Evolutionary conservation across 1,140 invertebrate genomes (phyloP), one percentile per base, ranked within the genome.

Genomic region (Cryptotermes secundus): DNA sequence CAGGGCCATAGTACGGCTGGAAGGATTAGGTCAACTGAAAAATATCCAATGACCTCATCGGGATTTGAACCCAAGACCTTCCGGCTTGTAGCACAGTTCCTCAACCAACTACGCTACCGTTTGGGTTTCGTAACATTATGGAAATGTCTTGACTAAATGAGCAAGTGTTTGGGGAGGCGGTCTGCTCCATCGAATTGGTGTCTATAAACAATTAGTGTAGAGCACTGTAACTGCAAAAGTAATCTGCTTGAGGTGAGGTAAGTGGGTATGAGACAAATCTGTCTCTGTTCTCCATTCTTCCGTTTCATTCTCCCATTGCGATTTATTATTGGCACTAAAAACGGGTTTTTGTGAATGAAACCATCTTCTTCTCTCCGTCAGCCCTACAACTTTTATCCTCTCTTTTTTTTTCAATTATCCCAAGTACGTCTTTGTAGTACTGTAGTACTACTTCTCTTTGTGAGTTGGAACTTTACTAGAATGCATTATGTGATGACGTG

Each of bases 251-350:
- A n/a, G 10, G n/a, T 31, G 19, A 31, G 26, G 26, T 72, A 31
- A 72, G 26, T 72, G 6, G 59, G 31, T 31, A 72, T 72, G 26
- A 31, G 59, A 65, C 31, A 26, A 7, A 7, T 31, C 24, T n/a
- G 6, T 72, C 59, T 72, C 26, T 31, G 26, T 72, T 16, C 14
- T 72, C 59, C 26, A 72, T 3, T 72, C 59, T 31, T 72, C 26
- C 59, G 14, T 31, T n/a, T 72, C 59, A n/a, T 72, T n/a, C 59
- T 26, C 26, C 31, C 26, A 72, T 72, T 72, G 31, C 26, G 59
- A 72, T 72, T 72, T 72, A 72, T 72, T 72, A 72, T 72, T 72
- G 26, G 26, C 59, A 65, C 59, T 49, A 14, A 72, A 31, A 72
- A 72, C 59, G 2, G 26, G 59, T 72, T 72, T 72, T 72, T n/a